Evolutionary conservation across 2,888 invertebrate genomes (phyloP), one percentile per base, ranked within the genome.

Genomic region (Drosophila lutescens): DNA sequence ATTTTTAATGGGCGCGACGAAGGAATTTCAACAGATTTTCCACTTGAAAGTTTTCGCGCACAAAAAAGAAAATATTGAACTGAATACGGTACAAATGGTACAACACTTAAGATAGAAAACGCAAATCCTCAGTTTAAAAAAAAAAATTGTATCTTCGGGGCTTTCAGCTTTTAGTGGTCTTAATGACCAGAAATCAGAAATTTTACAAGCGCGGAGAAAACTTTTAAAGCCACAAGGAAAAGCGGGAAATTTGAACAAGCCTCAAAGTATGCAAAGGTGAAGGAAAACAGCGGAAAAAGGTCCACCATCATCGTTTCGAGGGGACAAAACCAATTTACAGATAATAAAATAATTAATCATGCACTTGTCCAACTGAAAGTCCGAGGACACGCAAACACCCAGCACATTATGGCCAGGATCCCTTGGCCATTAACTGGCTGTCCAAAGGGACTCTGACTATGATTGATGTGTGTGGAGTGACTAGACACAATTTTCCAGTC

Each of bases 331-430:
- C 85, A 85, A 85, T 85, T 86, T 86, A 84, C 74, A 85, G 88
- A 85, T 85, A 88, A 85, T 85, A 83, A 83, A 86, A 88, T 85
- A 85, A 85, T 85, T 85, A 85, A 88, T 85, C 85, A 88, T 88
- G 86, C 85, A 88, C 85, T 85, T 85, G 88, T 88, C 88, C 67
- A 74, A 76, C 69, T 41, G 79, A 72, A 60, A 70, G 71, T 79
- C 65, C 63, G 34, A 80, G 77, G 81, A 81, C 84, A 80, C 86
- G 80, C 74, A 83, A 79, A 79, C 85, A 78, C 81, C 84, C 86
- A 80, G 40, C 76, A 61, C 86, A 85, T 86, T 88, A 85, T 74
- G 51, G 61, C 61, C 69, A 54, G 63, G 66, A 66, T 67, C 44
- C 62, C 57, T 67, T 70, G 85, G 72, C 88, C 88, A 86, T 86